Percentiles rank a stretch among this genome's conserved stretches.
These are phyloP conservation scores for Mamestra configurata DNA, from an alignment of 1,140 invertebrate genomes.

Conservation along the genomic window DNA sequence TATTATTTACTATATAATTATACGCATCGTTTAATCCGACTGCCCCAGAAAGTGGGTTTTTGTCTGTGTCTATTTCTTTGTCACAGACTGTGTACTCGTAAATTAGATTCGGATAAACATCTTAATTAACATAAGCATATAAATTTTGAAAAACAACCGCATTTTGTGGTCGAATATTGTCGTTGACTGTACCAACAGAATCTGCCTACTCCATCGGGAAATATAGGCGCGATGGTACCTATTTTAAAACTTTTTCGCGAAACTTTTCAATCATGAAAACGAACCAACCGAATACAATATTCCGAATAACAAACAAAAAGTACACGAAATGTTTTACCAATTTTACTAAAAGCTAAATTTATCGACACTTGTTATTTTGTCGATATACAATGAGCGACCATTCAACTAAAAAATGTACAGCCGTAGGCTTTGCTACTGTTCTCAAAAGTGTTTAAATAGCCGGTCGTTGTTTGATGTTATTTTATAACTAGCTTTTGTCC, in stretches of 20 bases:
- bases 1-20: too few species aligned
- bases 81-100: too few species aligned
- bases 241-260: not conserved
- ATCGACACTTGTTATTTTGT: constrained; percentile 17
- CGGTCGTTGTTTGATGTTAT: not conserved
- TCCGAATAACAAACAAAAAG: constrained; percentile 11
- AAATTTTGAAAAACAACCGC: too few species aligned
- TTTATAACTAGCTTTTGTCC: too few species aligned
- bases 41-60: too few species aligned
- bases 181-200: too few species aligned
- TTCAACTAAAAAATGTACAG: not conserved
- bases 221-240: not conserved
- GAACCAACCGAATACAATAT: not conserved
- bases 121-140: too few species aligned
- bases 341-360: constrained; percentile 1
- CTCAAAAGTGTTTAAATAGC: not conserved
- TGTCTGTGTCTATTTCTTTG: too few species aligned
- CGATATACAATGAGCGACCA: constrained; percentile 2
- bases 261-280: not conserved
- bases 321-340: not conserved
- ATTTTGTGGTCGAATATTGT: too few species aligned
- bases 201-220: too few species aligned
- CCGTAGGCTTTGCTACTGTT: not conserved
- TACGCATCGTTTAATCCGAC: too few species aligned
- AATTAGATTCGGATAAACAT: too few species aligned